Evolutionary conservation across 2,888 invertebrate species (phyloP).

Genomic region (Platycheirus rosarum): DNA sequence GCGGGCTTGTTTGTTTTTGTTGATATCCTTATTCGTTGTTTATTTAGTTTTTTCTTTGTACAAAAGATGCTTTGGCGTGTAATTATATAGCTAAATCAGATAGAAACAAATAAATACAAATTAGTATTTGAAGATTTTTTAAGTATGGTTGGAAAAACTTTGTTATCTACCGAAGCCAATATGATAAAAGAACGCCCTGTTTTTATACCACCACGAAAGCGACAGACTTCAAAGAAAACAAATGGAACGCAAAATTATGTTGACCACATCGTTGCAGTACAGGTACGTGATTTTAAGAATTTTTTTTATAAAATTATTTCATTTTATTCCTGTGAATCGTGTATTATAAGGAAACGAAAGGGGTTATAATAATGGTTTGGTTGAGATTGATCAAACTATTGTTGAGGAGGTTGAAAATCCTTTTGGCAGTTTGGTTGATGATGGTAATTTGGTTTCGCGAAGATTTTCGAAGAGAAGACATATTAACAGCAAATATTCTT

Average conservation of each 20-base stretch:
- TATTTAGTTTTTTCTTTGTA: slow-evolving; percentile 1
- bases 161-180: slow-evolving; percentile 76
- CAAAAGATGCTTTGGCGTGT: not conserved
- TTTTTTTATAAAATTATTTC: not conserved
- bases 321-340: no score
- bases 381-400: slow-evolving; percentile 17
- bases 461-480: slow-evolving; percentile 20
- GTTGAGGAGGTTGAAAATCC: slow-evolving; percentile 22
- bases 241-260: slow-evolving; percentile 84
- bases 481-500: not conserved
- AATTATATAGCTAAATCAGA: no score
- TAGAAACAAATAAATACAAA: slow-evolving; percentile 1
- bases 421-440: slow-evolving; percentile 60
- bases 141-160: slow-evolving; percentile 79
- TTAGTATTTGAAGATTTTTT: not conserved
- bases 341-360: no score
- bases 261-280: slow-evolving; percentile 86
- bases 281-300: slow-evolving; percentile 81
- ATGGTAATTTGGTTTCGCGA: slow-evolving; percentile 47
- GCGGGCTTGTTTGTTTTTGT: slow-evolving; percentile 13
- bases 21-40: not conserved
- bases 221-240: slow-evolving; percentile 84
- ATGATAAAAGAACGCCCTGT: slow-evolving; percentile 83
- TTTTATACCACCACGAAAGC: slow-evolving; percentile 85
- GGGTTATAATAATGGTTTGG: slow-evolving; percentile 6